A percentile compares a stretch with the other conserved stretches of the same genome.
These are phyloP conservation scores for Caenorhabditis virilis DNA, from an alignment of 2,888 invertebrate genomes.

Conservation along the genomic window DNA sequence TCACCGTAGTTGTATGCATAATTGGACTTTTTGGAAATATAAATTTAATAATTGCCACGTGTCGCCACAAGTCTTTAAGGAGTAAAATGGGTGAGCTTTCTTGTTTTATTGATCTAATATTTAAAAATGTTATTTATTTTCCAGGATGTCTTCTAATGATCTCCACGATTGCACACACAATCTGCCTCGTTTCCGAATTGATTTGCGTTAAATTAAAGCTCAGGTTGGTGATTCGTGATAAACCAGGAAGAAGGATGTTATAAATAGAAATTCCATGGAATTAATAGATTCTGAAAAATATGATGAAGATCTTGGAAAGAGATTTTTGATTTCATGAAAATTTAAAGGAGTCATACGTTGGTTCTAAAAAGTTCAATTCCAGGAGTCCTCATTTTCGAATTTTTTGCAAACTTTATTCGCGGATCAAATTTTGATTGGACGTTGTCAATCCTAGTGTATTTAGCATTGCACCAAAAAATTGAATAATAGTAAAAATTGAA, in stretches of 20 bases:
- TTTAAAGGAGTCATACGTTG: not conserved
- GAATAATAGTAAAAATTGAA: too few species aligned
- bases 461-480: too few species aligned
- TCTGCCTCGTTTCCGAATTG: constrained; percentile 33
- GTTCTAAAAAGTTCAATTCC: not conserved
- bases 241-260: not conserved
- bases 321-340: not conserved
- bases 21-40: constrained; percentile 31
- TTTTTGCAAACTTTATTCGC: too few species aligned
- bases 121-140: not conserved
- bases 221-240: constrained; percentile 3
- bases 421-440: too few species aligned
- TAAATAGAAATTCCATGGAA: not conserved
- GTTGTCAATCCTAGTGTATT: too few species aligned
- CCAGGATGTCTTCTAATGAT: constrained; percentile 36
- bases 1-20: constrained; percentile 28
- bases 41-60: constrained; percentile 30
- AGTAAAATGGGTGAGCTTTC: constrained; percentile 34
- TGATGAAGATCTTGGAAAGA: not conserved
- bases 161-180: constrained; percentile 34
- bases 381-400: not conserved
- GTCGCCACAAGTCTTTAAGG: constrained; percentile 25
- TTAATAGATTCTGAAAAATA: not conserved
- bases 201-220: constrained; percentile 30
- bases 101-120: not conserved